A percentile compares a stretch with the other conserved stretches of the same genome.
Evolutionary conservation across 1,140 invertebrate genomes (phyloP).

Genomic region (Aporrectodea caliginosa): DNA sequence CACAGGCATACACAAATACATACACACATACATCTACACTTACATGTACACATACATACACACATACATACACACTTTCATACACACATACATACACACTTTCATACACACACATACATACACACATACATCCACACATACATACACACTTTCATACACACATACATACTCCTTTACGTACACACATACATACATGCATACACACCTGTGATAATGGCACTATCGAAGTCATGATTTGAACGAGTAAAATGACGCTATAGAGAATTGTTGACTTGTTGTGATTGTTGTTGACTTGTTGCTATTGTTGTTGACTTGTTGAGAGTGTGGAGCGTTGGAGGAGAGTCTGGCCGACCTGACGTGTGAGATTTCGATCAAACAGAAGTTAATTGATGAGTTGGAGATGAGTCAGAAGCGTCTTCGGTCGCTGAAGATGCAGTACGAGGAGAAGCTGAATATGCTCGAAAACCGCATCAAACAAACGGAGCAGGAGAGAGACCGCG

Average conservation of each 20-base stretch:
- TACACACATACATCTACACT: no score
- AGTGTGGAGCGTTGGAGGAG: slow-evolving; percentile 29
- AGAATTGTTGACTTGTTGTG: neutral
- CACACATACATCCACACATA: no score
- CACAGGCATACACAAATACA: no score
- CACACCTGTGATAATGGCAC: slow-evolving; percentile 35
- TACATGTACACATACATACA: no score
- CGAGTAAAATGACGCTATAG: neutral
- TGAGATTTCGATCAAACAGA: slow-evolving; percentile 86
- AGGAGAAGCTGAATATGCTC: slow-evolving; percentile 83
- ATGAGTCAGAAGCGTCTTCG: slow-evolving; percentile 76
- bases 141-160: no score
- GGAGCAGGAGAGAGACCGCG: slow-evolving; percentile 87
- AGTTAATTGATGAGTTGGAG: slow-evolving; percentile 90
- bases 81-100: no score
- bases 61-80: no score
- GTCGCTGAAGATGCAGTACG: slow-evolving; percentile 78
- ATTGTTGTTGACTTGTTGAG: neutral
- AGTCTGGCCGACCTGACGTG: slow-evolving; percentile 79
- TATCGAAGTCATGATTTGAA: neutral
- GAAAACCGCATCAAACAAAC: slow-evolving; percentile 81
- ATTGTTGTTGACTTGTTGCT: neutral
- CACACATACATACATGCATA: slow-evolving; percentile 22
- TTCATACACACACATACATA: no score
- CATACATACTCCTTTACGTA: no score